Evolutionary conservation across 2,113 vertebrate genomes (phyloP).

Genomic region (Triplophysa tibetana): DNA sequence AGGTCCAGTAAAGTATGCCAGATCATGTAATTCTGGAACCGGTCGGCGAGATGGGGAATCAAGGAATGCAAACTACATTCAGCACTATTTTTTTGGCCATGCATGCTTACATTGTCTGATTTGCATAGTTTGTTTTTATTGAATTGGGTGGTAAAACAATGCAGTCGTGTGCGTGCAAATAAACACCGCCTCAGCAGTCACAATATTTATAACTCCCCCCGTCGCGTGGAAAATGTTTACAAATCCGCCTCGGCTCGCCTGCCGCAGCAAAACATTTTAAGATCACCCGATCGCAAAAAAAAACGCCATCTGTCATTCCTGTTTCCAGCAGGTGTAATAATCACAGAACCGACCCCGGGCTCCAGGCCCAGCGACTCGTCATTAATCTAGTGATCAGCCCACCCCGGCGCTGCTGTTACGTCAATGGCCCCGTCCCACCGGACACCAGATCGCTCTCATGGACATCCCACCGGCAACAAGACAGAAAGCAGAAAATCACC

Average conservation of each 20-base stretch:
- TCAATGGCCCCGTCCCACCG: slow-evolving; percentile 46
- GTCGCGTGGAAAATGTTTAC: slow-evolving; percentile 25
- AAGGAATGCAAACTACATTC: too few species aligned
- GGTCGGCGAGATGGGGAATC: too few species aligned
- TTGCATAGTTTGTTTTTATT: too few species aligned
- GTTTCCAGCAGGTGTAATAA: slow-evolving; percentile 50
- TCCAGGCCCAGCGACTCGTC: slow-evolving; percentile 26
- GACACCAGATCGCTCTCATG: slow-evolving; percentile 56
- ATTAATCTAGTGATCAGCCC: slow-evolving; percentile 22
- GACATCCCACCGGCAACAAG: slow-evolving; percentile 20
- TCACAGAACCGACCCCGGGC: slow-evolving; percentile 32
- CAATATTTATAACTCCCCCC: background rate
- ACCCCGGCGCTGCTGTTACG: background rate
- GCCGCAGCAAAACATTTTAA: slow-evolving; percentile 40
- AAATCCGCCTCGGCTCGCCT: slow-evolving; percentile 30
- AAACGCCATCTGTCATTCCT: slow-evolving; percentile 42
- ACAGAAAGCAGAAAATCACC: slow-evolving; percentile 37
- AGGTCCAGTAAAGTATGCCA: too few species aligned
- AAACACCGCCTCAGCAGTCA: background rate
- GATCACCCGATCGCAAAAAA: slow-evolving; percentile 33
- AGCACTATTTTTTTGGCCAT: too few species aligned
- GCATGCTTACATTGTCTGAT: too few species aligned
- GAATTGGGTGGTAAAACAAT: too few species aligned
- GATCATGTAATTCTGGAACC: too few species aligned
- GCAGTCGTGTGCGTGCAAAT: background rate